Evolutionary conservation across 2,113 vertebrate species (phyloP).

Genomic region (Melospiza georgiana): DNA sequence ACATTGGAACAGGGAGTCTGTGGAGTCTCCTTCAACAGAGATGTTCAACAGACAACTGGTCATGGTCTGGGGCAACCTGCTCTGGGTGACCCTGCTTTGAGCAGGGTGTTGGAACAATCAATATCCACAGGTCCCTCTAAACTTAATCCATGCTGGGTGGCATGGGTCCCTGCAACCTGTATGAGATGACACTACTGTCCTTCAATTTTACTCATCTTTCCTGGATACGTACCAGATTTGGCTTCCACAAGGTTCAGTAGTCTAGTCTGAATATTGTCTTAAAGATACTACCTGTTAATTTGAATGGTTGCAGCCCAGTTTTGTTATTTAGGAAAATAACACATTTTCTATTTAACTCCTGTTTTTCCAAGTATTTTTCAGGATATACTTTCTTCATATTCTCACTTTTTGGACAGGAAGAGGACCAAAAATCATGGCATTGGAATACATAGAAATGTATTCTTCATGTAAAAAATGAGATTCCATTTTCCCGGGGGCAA

Average conservation of each 20-base stretch:
- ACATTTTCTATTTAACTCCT: not conserved
- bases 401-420: not conserved
- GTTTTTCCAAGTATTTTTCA: not conserved
- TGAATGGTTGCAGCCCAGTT: not conserved
- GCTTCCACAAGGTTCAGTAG: not conserved
- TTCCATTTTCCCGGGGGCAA: not conserved
- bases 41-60: not conserved
- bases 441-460: not conserved
- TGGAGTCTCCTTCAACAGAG: not conserved
- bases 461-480: not conserved
- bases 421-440: not conserved
- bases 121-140: not conserved
- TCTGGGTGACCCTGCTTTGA: not conserved
- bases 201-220: not conserved
- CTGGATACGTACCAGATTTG: not conserved
- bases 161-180: fast-evolving
- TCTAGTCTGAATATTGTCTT: not conserved
- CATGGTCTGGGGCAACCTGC: fast-evolving
- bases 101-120: not conserved
- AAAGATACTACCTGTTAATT: not conserved
- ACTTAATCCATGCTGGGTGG: not conserved
- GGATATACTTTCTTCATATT: not conserved
- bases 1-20: not conserved
- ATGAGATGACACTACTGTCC: not conserved
- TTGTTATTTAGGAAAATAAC: not conserved